Conservation (phyloP, 2,888 invertebrate species). For the Escarpia spicata region DNA sequence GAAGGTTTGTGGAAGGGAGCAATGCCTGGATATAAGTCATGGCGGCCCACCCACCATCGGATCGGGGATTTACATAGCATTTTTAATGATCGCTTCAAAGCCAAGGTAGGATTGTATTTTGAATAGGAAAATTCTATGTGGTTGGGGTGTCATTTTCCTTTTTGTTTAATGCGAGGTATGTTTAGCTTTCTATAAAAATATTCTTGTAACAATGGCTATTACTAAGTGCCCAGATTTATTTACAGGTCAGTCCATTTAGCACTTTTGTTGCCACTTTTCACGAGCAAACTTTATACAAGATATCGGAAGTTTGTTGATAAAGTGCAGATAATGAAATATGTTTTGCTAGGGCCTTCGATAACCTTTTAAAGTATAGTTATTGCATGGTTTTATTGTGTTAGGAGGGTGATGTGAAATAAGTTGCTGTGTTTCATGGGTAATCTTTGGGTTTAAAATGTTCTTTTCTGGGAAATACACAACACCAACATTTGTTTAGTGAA, state of each 20-base stretch:
- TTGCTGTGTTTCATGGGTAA: too few species aligned
- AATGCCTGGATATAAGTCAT: neutral
- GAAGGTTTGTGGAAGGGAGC: neutral
- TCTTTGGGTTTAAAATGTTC: too few species aligned
- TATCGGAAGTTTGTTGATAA: neutral
- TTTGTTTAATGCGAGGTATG: too few species aligned
- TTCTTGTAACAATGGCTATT: neutral
- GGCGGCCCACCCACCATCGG: neutral
- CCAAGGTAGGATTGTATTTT: neutral
- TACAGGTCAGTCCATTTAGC: neutral
- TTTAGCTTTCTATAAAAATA: neutral
- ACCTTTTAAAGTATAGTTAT: neutral
- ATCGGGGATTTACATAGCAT: neutral
- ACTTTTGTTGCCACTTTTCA: conserved; percentile 1
- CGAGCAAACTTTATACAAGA: neutral
- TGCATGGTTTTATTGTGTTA: neutral
- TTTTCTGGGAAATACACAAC: too few species aligned
- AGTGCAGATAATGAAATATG: neutral
- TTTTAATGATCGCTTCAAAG: conserved; percentile 12
- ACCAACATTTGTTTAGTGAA: too few species aligned
- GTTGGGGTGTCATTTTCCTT: neutral
- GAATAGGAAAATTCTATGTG: neutral
- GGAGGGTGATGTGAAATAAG: neutral
- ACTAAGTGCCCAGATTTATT: neutral
- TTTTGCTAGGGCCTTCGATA: neutral